Evolutionary conservation across 2,888 invertebrate species (phyloP).

Genomic region (Pilophorus perplexus): DNA sequence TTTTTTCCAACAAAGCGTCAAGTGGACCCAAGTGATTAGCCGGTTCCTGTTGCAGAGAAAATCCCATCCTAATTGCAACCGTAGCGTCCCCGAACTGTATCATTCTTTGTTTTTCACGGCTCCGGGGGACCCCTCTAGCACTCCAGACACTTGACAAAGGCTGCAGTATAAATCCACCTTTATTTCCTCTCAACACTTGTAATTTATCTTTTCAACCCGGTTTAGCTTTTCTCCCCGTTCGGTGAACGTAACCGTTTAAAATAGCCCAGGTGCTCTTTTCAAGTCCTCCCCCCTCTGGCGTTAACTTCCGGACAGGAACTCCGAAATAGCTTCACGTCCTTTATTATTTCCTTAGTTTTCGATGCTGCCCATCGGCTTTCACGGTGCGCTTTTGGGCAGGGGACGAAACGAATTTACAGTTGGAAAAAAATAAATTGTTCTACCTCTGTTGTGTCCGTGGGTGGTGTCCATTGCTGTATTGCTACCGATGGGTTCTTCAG

Average conservation of each 20-base stretch:
- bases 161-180: conserved; percentile 41
- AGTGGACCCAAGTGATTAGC: conserved; percentile 25
- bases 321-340: conserved; percentile 27
- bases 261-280: conserved; percentile 28
- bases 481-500: too few relatives aligned
- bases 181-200: conserved; percentile 41
- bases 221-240: conserved; percentile 8
- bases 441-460: too few relatives aligned
- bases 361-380: conserved; percentile 4
- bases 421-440: too few relatives aligned
- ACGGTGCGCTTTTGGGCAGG: too few relatives aligned
- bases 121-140: neutral
- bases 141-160: conserved; percentile 40
- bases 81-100: conserved; percentile 16
- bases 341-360: conserved; percentile 28
- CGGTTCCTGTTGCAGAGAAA: conserved; percentile 12
- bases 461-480: too few relatives aligned
- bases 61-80: conserved; percentile 25
- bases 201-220: conserved; percentile 35
- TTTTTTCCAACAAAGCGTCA: too few relatives aligned
- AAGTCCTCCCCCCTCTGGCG: neutral
- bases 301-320: conserved; percentile 18
- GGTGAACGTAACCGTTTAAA: conserved; percentile 33
- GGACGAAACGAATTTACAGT: too few relatives aligned
- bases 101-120: conserved; percentile 21